These are phyloP conservation scores for Decapterus maruadsi DNA, from an alignment of 2,797 vertebrate species.

Conservation along the genomic window DNA sequence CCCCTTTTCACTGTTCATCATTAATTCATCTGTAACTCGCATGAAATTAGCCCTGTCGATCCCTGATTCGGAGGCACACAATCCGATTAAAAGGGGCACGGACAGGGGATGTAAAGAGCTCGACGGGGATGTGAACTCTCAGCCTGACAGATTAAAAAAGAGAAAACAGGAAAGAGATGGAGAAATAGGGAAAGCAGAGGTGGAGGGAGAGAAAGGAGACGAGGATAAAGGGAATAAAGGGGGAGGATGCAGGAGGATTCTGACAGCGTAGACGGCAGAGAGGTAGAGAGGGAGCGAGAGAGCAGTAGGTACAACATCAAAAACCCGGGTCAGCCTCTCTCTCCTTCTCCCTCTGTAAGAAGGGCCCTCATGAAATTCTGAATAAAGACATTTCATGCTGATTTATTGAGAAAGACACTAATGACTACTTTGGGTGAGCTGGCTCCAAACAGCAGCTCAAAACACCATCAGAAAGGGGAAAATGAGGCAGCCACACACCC, in stretches of 20 bases:
- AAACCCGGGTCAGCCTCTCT: slow-evolving; percentile 20
- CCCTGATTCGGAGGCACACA: slow-evolving; percentile 63
- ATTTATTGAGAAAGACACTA: slow-evolving; percentile 58
- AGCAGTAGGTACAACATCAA: slow-evolving; percentile 44
- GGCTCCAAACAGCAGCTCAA: slow-evolving; percentile 51
- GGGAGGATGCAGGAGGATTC: slow-evolving; percentile 8
- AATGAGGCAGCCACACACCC: slow-evolving; percentile 34
- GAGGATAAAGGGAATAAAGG: slow-evolving; percentile 8
- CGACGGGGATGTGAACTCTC: slow-evolving; percentile 59
- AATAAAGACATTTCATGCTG: slow-evolving; percentile 53
- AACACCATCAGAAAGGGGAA: slow-evolving; percentile 40
- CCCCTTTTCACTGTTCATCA: slow-evolving; percentile 80
- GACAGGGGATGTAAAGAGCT: slow-evolving; percentile 69
- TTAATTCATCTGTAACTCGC: slow-evolving; percentile 83
- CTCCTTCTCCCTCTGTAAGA: background rate
- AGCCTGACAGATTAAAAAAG: slow-evolving; percentile 39
- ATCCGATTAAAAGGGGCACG: slow-evolving; percentile 76
- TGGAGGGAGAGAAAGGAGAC: background rate
- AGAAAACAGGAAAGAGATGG: slow-evolving; percentile 25
- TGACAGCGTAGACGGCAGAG: background rate
- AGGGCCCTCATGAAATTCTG: slow-evolving; percentile 36
- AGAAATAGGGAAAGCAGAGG: slow-evolving; percentile 3
- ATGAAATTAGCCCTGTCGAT: slow-evolving; percentile 84
- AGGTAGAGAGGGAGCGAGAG: slow-evolving; percentile 3
- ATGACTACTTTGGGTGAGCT: slow-evolving; percentile 47